A percentile compares a stretch with the other conserved stretches of the same genome.
These are phyloP conservation scores for Blomia tropicalis DNA, from an alignment of 2,888 invertebrate species.

Conservation along the genomic window DNA sequence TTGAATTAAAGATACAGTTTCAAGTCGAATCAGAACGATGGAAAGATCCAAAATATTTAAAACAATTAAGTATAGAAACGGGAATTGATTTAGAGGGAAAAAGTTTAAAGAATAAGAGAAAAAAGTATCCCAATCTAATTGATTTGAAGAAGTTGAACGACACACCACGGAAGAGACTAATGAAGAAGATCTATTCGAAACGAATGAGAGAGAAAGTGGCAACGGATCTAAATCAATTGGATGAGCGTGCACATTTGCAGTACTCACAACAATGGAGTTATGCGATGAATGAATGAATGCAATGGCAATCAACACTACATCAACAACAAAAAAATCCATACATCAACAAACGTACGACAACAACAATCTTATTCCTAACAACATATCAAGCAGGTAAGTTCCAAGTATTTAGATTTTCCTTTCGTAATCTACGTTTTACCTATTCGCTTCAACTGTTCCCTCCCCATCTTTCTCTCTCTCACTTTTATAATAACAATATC, in stretches of 20 bases:
- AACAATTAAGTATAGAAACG: slow-evolving; percentile 41
- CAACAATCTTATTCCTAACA: too few relatives aligned
- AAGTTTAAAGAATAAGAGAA: slow-evolving; percentile 29
- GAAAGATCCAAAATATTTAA: slow-evolving; percentile 42
- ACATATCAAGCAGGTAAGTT: too few relatives aligned
- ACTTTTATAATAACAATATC: too few relatives aligned
- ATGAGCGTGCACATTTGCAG: background rate
- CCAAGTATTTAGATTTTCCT: too few relatives aligned
- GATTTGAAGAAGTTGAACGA: slow-evolving; percentile 38
- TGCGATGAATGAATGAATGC: background rate
- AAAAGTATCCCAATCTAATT: slow-evolving; percentile 33
- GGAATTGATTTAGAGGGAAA: slow-evolving; percentile 41
- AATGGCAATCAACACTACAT: too few relatives aligned
- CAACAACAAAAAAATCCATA: too few relatives aligned
- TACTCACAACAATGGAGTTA: background rate
- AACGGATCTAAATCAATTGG: background rate
- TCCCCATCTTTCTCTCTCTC: too few relatives aligned
- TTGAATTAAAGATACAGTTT: slow-evolving; percentile 31
- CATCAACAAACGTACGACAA: too few relatives aligned
- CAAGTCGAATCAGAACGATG: slow-evolving; percentile 37
- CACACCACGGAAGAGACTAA: slow-evolving; percentile 38
- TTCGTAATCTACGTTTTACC: too few relatives aligned
- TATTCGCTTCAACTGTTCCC: too few relatives aligned
- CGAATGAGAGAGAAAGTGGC: background rate
- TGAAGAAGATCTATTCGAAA: background rate